Conservation (phyloP, 2,113 vertebrate species). For the Pterocles gutturalis region DNA sequence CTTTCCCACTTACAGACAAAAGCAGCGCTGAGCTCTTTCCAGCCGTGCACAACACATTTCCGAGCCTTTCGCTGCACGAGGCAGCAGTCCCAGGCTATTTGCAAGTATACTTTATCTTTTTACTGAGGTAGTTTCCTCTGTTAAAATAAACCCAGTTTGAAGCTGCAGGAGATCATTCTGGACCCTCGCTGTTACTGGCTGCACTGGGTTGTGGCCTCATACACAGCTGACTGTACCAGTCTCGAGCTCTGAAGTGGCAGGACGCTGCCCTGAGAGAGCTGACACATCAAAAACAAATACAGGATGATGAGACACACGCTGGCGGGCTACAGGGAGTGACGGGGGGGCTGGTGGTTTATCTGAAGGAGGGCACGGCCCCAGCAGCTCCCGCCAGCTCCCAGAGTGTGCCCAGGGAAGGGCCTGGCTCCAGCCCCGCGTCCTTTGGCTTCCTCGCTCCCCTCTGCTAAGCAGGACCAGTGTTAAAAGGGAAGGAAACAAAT, state of each 20-base stretch:
- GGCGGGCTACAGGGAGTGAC: background rate
- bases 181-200: background rate
- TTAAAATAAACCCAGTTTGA: background rate
- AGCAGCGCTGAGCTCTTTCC: background rate
- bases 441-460: background rate
- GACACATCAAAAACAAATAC: background rate
- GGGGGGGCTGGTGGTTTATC: background rate
- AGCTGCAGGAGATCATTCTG: background rate
- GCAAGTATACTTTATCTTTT: background rate
- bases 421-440: background rate
- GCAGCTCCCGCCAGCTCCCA: background rate
- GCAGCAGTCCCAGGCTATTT: background rate
- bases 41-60: background rate
- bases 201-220: background rate
- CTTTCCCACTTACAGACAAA: background rate
- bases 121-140: background rate
- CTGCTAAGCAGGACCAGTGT: background rate
- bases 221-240: background rate
- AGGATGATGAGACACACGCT: background rate
- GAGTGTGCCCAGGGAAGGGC: background rate
- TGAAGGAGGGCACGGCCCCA: background rate
- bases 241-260: background rate
- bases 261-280: background rate
- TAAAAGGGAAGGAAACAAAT: slow-evolving; percentile 26
- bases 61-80: background rate